Base-by-base conservation (phyloP, 2,888 invertebrate genomes). In the Meiosimyza platycephala region DNA sequence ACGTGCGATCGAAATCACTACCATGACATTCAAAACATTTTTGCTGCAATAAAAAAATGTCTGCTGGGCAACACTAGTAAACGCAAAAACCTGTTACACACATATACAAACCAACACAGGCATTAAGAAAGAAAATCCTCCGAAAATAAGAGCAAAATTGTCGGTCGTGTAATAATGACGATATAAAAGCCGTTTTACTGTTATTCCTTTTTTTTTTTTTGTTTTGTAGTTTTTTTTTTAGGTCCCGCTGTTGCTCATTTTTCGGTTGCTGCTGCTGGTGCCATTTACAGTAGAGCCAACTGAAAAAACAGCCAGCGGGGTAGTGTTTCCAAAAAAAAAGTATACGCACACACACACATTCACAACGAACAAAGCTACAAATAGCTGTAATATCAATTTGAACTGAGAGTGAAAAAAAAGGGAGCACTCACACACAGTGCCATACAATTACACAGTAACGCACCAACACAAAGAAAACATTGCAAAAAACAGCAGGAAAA, bases 401-500 rank as follows among this genome's bases (percentile, higher is more conserved):
- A 40, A 9, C 40, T 40, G 40, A 40, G 40, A 16, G 54, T 54
- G 57, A 1, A 12, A 57, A 57, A n/a, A 57, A 55, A 18, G 5
- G 6, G 22, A 22, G 22, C 28, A 57, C 13, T 16, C 12, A 18
- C 57, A 57, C n/a, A 57, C 40, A 51, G 60, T 51, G 16, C 55
- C 72, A 74, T 71, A 68, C 74, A 74, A 57, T 47, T 16, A 54
- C 51, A 52, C 15, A 54, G 55, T 18, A 13, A 22, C 40, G 52
- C 40, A 52, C 6, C 65, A n/a, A 52, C 28, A 52, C 50, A 68
- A 72, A 54, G 54, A 40, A 47, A 57, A 28, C 3, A 67, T 28
- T 57, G 60, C 60, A 77, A 79, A 22, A 80, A 79, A 77, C 79
- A 79, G 75, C 79, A 63, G 77, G 79, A 78, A 78, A 80, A 79